phyloP scores from a whole-genome alignment of 2,797 vertebrate genomes.

The Sebastes reedi region DNA sequence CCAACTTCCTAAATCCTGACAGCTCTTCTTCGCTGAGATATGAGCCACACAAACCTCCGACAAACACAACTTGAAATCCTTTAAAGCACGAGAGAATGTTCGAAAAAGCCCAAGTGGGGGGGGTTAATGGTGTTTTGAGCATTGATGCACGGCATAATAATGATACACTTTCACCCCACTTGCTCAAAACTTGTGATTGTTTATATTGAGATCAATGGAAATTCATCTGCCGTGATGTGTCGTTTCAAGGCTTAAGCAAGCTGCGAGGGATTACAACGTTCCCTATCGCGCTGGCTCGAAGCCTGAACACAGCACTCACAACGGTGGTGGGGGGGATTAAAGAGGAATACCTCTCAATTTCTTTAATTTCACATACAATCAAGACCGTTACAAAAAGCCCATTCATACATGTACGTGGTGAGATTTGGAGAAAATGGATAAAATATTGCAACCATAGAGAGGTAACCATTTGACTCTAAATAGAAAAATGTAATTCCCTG shows the following conservation, averaged over 20 bases:
- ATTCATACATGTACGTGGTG: neutral
- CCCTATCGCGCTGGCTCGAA: neutral
- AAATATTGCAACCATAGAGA: neutral
- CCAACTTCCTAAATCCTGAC: constrained; percentile 10
- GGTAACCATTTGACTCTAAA: neutral
- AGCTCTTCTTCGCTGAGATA: constrained; percentile 1
- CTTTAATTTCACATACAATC: neutral
- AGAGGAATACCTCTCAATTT: neutral
- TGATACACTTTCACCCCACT: constrained; percentile 8
- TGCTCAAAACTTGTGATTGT: constrained; percentile 16
- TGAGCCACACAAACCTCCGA: neutral
- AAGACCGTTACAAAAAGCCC: neutral
- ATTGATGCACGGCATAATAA: constrained; percentile 3
- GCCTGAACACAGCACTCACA: neutral
- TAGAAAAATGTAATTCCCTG: neutral
- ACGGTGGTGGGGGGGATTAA: neutral
- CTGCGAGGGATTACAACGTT: constrained; percentile 25
- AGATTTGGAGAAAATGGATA: neutral
- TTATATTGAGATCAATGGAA: constrained; percentile 40
- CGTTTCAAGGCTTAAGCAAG: constrained; percentile 18
- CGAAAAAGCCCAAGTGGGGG: neutral
- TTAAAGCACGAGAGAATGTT: neutral
- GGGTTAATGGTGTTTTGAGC: neutral
- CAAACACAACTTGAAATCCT: neutral
- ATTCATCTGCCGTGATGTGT: constrained; percentile 20